phyloP scores from a whole-genome alignment of 2,797 vertebrate genomes.

The Myiotriccus ornatus region DNA sequence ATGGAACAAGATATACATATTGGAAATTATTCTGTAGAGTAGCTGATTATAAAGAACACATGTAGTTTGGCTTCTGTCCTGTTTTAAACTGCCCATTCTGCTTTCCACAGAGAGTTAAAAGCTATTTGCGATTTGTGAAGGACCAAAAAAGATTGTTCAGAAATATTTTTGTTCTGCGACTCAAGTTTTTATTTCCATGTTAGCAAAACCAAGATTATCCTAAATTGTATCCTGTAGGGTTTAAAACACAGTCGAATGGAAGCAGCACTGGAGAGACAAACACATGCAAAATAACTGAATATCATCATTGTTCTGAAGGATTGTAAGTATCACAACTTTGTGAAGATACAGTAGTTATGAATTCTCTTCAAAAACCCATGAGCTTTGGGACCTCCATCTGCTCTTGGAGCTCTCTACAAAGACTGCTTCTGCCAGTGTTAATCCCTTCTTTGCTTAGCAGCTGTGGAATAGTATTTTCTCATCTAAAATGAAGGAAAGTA shows the following conservation, averaged over 20 bases:
- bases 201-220: background rate
- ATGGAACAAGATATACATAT: background rate
- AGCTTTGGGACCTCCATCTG: background rate
- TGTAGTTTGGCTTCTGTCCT: background rate
- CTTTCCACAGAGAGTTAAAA: background rate
- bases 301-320: background rate
- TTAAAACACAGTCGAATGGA: constrained; percentile 73
- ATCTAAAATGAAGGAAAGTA: background rate
- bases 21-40: background rate
- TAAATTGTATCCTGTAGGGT: constrained; percentile 45
- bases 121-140: background rate
- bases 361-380: background rate
- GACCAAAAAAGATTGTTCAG: background rate
- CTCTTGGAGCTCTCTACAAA: background rate
- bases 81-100: background rate
- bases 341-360: background rate
- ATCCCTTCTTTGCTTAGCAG: background rate
- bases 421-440: background rate
- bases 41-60: background rate
- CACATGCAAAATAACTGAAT: constrained; percentile 26
- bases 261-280: constrained; percentile 36
- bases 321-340: background rate
- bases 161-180: background rate
- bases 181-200: background rate
- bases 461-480: background rate